Evolutionary conservation across 2,113 vertebrate genomes (phyloP), one percentile per base, ranked within the genome.

Genomic region (Ancistrus triradiatus): DNA sequence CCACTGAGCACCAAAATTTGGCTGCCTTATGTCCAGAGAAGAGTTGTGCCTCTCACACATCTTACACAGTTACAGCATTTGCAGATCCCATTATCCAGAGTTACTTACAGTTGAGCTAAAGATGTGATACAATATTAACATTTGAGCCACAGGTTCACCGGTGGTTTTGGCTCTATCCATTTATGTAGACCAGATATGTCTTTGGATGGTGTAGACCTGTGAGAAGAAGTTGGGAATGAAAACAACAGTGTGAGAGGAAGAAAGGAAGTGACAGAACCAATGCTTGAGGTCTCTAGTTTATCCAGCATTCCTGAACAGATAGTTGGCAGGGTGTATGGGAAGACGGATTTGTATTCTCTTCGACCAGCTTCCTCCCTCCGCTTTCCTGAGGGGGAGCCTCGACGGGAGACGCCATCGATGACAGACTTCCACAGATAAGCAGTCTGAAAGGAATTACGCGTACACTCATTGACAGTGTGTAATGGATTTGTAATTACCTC

Each of bases 271-370:
- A 57, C 43, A 55, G 62, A 40, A 28, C n/a, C 6, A 19, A 61
- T 37, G 72, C 63, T 59, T 62, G 64, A 64, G 60, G 53, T 56
- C 66, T 61, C 60, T 22, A 31, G 0, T 53, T 47, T 43, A 42
- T 47, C 63, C 52, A 60, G 38, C 67, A 49, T 66, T 65, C 69
- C 62, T 59, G 27, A 64, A 68, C 44, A 75, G 68, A 71, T 49
- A 48, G 51, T 64, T 68, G 68, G 68, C 73, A 59, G 59, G 3
- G 31, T 48, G 43, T 74, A 68, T 75, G 63, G 64, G 68, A 75
- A 66, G 68, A 67, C 9, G 8, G 59, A 71, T 59, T 48, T 52
- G 59, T 60, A 46, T 57, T 68, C 33, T 25, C 56, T 24, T 38
- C 44, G 33, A 73, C 53, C 11, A 69, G 60, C 64, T 42, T 59